Evolutionary conservation across 2,888 invertebrate species (phyloP).

Genomic region (Patella ulyssiponensis): DNA sequence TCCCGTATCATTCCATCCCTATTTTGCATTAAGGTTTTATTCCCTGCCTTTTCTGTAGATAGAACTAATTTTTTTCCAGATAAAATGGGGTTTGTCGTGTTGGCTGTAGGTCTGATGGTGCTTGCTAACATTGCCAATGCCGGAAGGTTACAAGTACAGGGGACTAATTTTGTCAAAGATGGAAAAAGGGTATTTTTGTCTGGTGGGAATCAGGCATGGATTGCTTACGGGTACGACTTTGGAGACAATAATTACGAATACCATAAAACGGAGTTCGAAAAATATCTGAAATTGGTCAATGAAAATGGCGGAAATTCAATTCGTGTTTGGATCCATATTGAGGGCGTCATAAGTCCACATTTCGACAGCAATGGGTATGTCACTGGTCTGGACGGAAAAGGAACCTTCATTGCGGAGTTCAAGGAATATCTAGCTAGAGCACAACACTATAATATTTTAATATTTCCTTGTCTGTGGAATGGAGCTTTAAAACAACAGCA

Average conservation of each 20-base stretch:
- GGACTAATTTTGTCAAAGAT: conserved; percentile 24
- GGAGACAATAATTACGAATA: conserved; percentile 38
- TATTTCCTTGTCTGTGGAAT: conserved; percentile 62
- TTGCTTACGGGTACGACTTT: conserved; percentile 42
- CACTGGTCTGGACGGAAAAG: conserved; percentile 45
- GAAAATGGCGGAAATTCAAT: conserved; percentile 41
- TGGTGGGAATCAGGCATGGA: conserved; percentile 46
- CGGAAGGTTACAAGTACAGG: conserved; percentile 13
- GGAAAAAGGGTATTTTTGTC: conserved; percentile 38
- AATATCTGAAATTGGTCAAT: conserved; percentile 27
- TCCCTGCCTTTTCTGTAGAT: too few relatives aligned
- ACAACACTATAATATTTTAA: conserved; percentile 46
- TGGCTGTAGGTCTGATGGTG: conserved; percentile 19
- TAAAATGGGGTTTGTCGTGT: too few relatives aligned
- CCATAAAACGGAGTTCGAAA: conserved; percentile 26
- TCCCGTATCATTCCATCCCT: too few relatives aligned
- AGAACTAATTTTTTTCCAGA: conserved; percentile 13
- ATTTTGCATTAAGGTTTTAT: too few relatives aligned
- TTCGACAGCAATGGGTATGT: conserved; percentile 54
- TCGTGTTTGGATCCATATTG: conserved; percentile 58
- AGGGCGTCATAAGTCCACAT: conserved; percentile 50
- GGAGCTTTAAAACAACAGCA: conserved; percentile 48
- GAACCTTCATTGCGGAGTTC: conserved; percentile 56
- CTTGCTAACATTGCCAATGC: not conserved
- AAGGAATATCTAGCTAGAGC: conserved; percentile 47